Percentiles rank a stretch among this genome's conserved stretches.
phyloP scores from a whole-genome alignment of 2,113 vertebrate species.

The Mormyrus iriodes region DNA sequence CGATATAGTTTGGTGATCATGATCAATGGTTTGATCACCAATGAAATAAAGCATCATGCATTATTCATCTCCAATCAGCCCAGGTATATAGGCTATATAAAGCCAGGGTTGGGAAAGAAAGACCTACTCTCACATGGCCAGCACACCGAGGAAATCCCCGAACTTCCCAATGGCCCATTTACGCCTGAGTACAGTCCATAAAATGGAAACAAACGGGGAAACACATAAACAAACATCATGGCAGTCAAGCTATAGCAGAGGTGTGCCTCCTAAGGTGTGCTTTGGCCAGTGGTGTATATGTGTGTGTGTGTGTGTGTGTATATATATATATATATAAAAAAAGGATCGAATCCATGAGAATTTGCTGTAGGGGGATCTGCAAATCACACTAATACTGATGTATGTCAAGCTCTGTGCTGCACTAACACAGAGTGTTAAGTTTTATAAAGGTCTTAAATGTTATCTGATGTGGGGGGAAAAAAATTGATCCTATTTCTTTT shows the following conservation, averaged over 20 bases:
- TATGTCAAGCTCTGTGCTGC: constrained; percentile 21
- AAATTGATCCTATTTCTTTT: background rate
- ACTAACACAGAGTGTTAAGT: constrained; percentile 28
- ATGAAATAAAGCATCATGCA: background rate
- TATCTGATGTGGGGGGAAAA: constrained; percentile 5
- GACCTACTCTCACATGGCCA: background rate
- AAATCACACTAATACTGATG: background rate
- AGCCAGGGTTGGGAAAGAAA: background rate
- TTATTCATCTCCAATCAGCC: background rate
- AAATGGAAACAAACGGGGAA: background rate
- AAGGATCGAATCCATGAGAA: background rate
- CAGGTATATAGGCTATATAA: background rate
- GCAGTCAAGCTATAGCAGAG: background rate
- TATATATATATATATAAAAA: background rate
- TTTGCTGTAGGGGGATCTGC: background rate
- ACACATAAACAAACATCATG: background rate
- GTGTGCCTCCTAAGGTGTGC: background rate
- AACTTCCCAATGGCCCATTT: background rate
- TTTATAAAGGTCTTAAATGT: constrained; percentile 15
- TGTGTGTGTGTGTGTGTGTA: no score
- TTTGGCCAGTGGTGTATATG: no score
- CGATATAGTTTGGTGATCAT: background rate
- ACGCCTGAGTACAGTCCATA: background rate
- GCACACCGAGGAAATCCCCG: background rate
- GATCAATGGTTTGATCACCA: background rate